phyloP scores from a whole-genome alignment of 2,113 vertebrate genomes.

The Aplodontia rufa region DNA sequence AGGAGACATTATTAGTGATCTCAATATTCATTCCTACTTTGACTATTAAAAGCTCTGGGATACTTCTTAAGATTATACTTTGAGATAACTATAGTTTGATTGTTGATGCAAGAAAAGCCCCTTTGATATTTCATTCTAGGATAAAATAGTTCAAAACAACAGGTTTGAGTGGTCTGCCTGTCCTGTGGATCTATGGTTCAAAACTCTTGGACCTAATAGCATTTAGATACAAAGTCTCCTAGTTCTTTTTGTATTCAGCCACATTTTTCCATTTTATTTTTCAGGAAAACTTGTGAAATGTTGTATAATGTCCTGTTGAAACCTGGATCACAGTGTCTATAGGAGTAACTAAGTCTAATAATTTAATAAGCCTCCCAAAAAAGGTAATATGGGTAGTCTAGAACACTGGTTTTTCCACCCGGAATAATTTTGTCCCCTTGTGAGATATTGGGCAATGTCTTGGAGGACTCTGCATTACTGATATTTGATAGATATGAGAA shows the following conservation, averaged over 20 bases:
- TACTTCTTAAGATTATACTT: neutral
- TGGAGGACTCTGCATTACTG: neutral
- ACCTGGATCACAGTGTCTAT: neutral
- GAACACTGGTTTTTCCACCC: neutral
- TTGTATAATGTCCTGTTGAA: neutral
- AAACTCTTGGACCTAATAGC: neutral
- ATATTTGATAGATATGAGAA: neutral
- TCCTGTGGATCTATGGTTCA: neutral
- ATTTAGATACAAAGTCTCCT: neutral
- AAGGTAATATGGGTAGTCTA: neutral
- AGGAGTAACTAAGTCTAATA: neutral
- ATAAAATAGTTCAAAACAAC: neutral
- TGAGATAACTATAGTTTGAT: neutral
- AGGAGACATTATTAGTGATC: neutral
- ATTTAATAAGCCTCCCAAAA: neutral
- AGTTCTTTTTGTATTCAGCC: neutral
- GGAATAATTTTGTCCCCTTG: neutral
- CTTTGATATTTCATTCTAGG: neutral
- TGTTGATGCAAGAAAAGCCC: neutral
- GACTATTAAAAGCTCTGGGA: neutral
- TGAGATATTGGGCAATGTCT: neutral
- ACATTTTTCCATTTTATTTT: constrained; percentile 20
- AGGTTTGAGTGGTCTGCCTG: neutral
- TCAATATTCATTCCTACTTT: neutral
- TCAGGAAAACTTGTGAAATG: neutral